Base-by-base conservation (phyloP, 2,888 invertebrate species). In the Caenorhabditis drosophilae region DNA sequence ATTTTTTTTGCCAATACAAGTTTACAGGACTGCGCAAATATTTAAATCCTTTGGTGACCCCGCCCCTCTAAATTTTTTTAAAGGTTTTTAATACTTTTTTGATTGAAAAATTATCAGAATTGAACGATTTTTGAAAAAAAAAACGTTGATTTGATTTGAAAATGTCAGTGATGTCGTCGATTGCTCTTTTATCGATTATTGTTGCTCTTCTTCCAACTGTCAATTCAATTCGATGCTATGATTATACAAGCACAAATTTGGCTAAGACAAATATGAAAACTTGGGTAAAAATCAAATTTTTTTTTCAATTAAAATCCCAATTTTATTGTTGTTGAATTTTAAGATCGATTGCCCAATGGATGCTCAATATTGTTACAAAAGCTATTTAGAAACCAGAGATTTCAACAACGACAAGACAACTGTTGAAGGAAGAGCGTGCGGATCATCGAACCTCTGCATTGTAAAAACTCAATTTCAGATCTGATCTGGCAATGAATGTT, bases 321-420 rank as follows among this genome's bases (percentile, higher is more conserved):
- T n/a, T n/a, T n/a, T n/a, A n/a, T n/a, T n/a, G n/a, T n/a, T 16
- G n/a, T 11, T 34, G 6, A 9, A 12, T 46, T 9, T 48, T 20
- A 27, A 70, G 70, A 64, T 70, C 11, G 70, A 70, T 38, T 73
- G 73, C 48, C 70, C 73, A 15, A 41, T 47, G 35, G 60, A 69
- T 23, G 50, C 70, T 16, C 61, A 59, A 55, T 73, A 59, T 53
- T 73, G 73, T 53, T 67, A 66, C 55, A 73, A 73, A 44, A 58
- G 58, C 40, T 70, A 60, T 54, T 41, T 64, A 41, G 63, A 69
- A 54, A 48, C 52, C 2, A 55, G 61, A 15, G 70, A 73, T 44
- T 49, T 63, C 55, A 64, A 63, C 50, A 68, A 68, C 34, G 57
- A 57, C 38, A 63, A 60, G 38, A 58, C 67, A 1, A 61, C 44